Evolutionary conservation across 2,113 vertebrate genomes (phyloP).

Genomic region (Nothocercus julius): DNA sequence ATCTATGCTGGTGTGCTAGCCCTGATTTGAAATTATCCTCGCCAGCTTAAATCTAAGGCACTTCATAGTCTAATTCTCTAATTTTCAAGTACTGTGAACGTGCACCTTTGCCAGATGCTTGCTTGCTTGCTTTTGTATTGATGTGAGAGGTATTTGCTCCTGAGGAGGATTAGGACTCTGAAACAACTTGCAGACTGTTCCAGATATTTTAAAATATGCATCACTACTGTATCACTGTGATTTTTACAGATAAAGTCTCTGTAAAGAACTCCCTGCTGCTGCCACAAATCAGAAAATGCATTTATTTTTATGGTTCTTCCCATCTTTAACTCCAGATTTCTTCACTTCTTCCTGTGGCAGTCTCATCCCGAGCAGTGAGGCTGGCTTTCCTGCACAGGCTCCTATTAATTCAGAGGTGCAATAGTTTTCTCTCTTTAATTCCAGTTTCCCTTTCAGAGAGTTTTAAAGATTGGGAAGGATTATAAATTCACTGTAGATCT

Average conservation of each 20-base stretch:
- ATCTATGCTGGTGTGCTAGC: neutral
- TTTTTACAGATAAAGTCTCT: neutral
- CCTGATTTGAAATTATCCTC: neutral
- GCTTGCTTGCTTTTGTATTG: neutral
- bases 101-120: neutral
- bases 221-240: neutral
- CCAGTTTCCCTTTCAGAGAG: neutral
- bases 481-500: neutral
- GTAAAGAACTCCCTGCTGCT: neutral
- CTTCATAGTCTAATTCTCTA: neutral
- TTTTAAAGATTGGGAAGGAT: neutral
- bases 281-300: neutral
- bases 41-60: constrained; percentile 15
- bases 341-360: neutral
- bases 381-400: neutral
- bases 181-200: neutral
- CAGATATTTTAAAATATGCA: neutral
- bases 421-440: neutral
- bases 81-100: constrained; percentile 3
- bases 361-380: neutral
- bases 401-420: neutral
- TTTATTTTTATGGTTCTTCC: neutral
- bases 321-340: neutral
- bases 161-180: neutral
- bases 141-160: neutral